Evolutionary conservation across 2,797 vertebrate species (phyloP).

Genomic region (Cyprinella venusta): DNA sequence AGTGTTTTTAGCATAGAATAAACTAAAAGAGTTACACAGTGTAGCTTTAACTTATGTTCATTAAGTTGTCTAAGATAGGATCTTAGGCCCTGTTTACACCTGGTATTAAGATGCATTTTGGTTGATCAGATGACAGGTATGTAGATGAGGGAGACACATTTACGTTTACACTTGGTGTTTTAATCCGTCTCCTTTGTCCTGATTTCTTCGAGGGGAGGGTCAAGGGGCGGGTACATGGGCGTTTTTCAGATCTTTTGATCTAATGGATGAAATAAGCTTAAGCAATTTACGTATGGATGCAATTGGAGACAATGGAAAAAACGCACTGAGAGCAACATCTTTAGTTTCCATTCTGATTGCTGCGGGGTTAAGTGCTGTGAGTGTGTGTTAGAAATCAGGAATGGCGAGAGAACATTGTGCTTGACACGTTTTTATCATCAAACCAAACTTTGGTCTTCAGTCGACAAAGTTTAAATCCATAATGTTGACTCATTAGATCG

Average conservation of each 20-base stretch:
- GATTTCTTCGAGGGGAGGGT: not conserved
- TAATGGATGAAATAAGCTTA: not conserved
- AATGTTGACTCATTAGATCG: not conserved
- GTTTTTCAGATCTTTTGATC: not conserved
- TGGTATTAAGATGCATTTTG: not conserved
- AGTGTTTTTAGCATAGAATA: too few species aligned
- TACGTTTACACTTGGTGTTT: not conserved
- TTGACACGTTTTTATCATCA: not conserved
- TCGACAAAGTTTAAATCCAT: not conserved
- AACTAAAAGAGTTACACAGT: too few species aligned
- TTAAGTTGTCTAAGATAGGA: not conserved
- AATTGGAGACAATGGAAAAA: rapidly evolving
- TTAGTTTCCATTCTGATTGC: not conserved
- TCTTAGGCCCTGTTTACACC: not conserved
- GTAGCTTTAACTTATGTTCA: not conserved
- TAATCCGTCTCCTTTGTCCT: not conserved
- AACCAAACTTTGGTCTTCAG: not conserved
- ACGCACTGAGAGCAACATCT: not conserved
- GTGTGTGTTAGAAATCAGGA: not conserved
- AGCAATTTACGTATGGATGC: not conserved
- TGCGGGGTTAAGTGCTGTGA: not conserved
- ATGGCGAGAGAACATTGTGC: not conserved
- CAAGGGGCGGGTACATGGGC: not conserved
- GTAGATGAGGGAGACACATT: not conserved
- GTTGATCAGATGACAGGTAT: not conserved